These are phyloP conservation scores for Rhyacophila evoluta DNA, from an alignment of 2,888 invertebrate species.

Conservation along the genomic window DNA sequence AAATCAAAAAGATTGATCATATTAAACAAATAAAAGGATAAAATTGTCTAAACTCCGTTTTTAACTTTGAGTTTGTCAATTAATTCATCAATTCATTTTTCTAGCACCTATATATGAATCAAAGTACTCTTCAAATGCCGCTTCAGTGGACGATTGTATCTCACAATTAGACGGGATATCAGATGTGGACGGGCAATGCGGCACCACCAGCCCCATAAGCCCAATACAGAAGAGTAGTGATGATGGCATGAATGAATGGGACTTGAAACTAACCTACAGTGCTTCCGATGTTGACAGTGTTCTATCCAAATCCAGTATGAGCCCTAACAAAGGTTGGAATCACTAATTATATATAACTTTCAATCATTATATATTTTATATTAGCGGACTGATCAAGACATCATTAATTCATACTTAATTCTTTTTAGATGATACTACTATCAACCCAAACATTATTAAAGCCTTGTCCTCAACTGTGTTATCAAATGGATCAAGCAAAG, in stretches of 20 bases:
- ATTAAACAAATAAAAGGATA: too few relatives aligned
- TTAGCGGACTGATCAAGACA: too few relatives aligned
- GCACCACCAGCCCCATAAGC: slow-evolving; percentile 26
- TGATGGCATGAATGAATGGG: slow-evolving; percentile 51
- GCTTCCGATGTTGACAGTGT: slow-evolving; percentile 45
- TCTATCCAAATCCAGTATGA: slow-evolving; percentile 46
- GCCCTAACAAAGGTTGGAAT: slow-evolving; percentile 49
- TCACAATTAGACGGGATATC: slow-evolving; percentile 30
- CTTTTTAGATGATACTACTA: slow-evolving; percentile 27
- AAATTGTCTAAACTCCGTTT: too few relatives aligned
- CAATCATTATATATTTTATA: too few relatives aligned
- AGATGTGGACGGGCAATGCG: slow-evolving; percentile 9
- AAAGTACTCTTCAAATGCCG: slow-evolving; percentile 44
- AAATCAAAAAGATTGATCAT: too few relatives aligned
- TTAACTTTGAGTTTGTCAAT: too few relatives aligned
- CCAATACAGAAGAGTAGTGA: slow-evolving; percentile 39
- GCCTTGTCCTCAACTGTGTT: not conserved
- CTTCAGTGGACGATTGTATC: slow-evolving; percentile 44
- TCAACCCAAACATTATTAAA: not conserved
- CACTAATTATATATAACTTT: too few relatives aligned
- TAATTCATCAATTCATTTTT: too few relatives aligned
- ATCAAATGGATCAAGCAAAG: slow-evolving; percentile 41
- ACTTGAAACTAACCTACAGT: slow-evolving; percentile 53
- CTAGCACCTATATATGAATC: slow-evolving; percentile 46
- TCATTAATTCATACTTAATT: too few relatives aligned